Percentiles rank a stretch among this genome's conserved stretches.
These are phyloP conservation scores for Micoletzkya japonica DNA, from an alignment of 2,888 invertebrate genomes.

Conservation along the genomic window DNA sequence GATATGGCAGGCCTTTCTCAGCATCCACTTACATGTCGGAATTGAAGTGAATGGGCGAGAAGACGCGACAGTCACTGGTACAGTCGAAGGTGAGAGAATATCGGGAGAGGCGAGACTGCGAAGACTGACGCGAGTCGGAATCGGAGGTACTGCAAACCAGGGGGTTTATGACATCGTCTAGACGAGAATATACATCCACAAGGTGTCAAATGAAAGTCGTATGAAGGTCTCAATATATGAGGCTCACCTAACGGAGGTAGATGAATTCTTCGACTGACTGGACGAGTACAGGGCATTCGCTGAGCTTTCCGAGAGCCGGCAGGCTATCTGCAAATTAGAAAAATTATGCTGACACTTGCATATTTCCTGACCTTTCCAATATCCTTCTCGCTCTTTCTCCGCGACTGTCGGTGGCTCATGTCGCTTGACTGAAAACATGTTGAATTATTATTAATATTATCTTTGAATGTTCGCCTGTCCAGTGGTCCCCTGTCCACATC, in stretches of 20 bases:
- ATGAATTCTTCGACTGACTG: not conserved
- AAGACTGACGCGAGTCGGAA: conserved; percentile 26
- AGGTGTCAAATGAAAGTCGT: not conserved
- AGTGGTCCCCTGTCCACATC: not conserved
- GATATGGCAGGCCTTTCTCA: not conserved
- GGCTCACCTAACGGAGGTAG: not conserved
- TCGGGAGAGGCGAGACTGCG: conserved; percentile 8
- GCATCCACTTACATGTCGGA: conserved; percentile 13
- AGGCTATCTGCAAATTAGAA: too few relatives aligned
- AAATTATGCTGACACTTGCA: too few relatives aligned
- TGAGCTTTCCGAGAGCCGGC: not conserved
- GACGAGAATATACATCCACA: not conserved
- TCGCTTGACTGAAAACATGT: not conserved
- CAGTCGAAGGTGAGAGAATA: conserved; percentile 9
- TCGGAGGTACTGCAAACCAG: conserved; percentile 27
- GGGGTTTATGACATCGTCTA: too few relatives aligned
- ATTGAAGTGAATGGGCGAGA: not conserved
- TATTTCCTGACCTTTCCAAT: too few relatives aligned
- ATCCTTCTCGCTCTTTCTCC: too few relatives aligned
- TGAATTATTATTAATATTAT: not conserved
- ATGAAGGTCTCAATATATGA: not conserved
- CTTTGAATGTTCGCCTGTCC: not conserved
- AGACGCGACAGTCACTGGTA: not conserved
- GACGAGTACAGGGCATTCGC: not conserved
- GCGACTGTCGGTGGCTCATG: too few relatives aligned